Percentiles rank a stretch among this genome's conserved stretches.
These are phyloP conservation scores for Lysandra coridon DNA, from an alignment of 2,888 invertebrate genomes.

Conservation along the genomic window DNA sequence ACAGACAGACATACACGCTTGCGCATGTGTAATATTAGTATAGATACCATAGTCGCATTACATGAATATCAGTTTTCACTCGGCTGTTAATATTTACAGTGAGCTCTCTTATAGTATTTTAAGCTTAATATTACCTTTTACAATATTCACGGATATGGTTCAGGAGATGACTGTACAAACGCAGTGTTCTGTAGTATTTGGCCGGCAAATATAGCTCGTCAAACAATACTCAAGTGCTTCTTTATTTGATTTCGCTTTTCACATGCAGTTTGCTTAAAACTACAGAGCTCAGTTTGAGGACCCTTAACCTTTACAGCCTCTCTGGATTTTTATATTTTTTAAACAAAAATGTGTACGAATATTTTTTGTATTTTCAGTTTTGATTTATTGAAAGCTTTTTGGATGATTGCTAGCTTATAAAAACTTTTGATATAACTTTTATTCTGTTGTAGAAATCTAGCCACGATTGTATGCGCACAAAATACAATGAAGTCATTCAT, in stretches of 20 bases:
- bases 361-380: not conserved
- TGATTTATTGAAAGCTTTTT: not conserved
- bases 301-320: conserved; percentile 16
- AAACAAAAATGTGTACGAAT: not conserved
- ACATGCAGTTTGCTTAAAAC: conserved; percentile 31
- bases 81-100: no score
- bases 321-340: not conserved
- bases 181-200: conserved; percentile 30
- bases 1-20: no score
- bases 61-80: no score
- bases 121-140: not conserved
- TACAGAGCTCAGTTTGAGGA: conserved; percentile 24
- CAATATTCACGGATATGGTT: not conserved
- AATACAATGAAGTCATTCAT: no score
- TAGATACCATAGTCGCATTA: no score
- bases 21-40: no score
- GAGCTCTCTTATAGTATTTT: no score
- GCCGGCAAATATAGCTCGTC: conserved; percentile 30
- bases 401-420: not conserved
- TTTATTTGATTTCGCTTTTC: conserved; percentile 33
- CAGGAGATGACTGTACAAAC: conserved; percentile 29
- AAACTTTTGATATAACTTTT: not conserved
- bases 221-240: conserved; percentile 33
- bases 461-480: not conserved
- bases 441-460: not conserved